Base-by-base conservation (phyloP, 2,888 invertebrate species). In the Hirtodrosophila histrioides region DNA sequence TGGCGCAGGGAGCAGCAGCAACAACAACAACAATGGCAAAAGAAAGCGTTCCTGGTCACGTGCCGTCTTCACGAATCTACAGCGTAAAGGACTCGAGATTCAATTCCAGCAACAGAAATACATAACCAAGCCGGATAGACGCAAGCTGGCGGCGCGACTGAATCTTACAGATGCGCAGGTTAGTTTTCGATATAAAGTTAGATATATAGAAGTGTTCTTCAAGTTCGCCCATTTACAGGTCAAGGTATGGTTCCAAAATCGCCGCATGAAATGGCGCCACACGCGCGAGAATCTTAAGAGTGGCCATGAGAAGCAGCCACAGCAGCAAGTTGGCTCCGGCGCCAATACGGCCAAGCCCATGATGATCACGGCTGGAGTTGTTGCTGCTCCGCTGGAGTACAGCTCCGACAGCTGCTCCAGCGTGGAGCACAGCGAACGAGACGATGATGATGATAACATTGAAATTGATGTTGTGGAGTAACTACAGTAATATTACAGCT, bases 81-180 rank as follows among this genome's bases (percentile, higher is more conserved):
- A 98, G 90, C 92, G 98, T n/a, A 98, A 98, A 90, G 98, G 98
- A 0, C 92, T 98, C 56, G 98, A 98, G 92, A 94, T 97, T 76
- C 93, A 98, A 80, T 98, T 98, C 91, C 96, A 97, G 89, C 94
- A 98, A 75, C 98, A 98, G 91, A 98, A 98, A 91, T 98, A 98
- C 89, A 98, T 98, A 69, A 98, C 98, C 0, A 98, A 98, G 90
- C 98, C 98, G 0, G 98, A 98, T 89, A 93, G 98, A 89, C 93
- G 98, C 78, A 97, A 98, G 91, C 92, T 98, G 65, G 98, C 98
- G 0, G 97, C 97, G 4, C 96, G 97, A 9, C 92, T 98, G 31
- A 98, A 98, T 54, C 94, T 98, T 7, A 98, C 98, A 0, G 98
- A 98, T 92, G 98, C 98, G 4, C 98, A 98, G 94, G 97, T 97